Evolutionary conservation across 2,888 invertebrate species (phyloP), one percentile per base, ranked within the genome.

Genomic region (Baronia brevicornis): DNA sequence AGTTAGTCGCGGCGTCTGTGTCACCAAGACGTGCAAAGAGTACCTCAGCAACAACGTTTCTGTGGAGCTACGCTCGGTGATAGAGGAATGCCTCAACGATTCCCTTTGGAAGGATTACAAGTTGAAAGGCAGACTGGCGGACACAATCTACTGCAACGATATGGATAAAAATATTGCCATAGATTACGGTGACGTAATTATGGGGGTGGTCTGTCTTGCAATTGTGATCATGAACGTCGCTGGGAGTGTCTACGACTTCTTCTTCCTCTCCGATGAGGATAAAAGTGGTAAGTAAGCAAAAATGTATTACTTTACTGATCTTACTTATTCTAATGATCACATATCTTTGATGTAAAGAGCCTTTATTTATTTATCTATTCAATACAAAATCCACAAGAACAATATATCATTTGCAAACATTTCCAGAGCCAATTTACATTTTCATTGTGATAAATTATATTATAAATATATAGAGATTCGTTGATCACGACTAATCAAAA

Each of bases 221-320:
- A 34, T 79, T 39, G 51, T 77, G 6, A 6, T 54, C 19, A 41
- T 69, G 4, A 75, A 77, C 34, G 26, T 58, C 20, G 35, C 54
- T 32, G 77, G 78, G 54, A 78, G 65, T 52, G 26, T 65, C 2
- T 77, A 77, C 28, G 77, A 75, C 28, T 20, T 34, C 12, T 35
- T 10, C 9, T 29, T 33, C 8, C 21, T 36, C 5, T n/a, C n/a
- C n/a, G n/a, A n/a, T 22, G 26, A 29, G 5, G 27, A 30, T n/a
- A 38, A 38, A 24, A 38, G 34, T 4, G 25, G n/a, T 2, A 27
- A 43, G n/a, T n/a, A n/a, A n/a, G n/a, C n/a, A n/a, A n/a, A n/a
- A n/a, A n/a, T n/a, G n/a, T n/a, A n/a, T n/a, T n/a, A n/a, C n/a
- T n/a, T n/a, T n/a, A n/a, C n/a, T n/a, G n/a, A n/a, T n/a, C n/a